Evolutionary conservation across 2,888 invertebrate genomes (phyloP).

Genomic region (Alsophila aescularia): DNA sequence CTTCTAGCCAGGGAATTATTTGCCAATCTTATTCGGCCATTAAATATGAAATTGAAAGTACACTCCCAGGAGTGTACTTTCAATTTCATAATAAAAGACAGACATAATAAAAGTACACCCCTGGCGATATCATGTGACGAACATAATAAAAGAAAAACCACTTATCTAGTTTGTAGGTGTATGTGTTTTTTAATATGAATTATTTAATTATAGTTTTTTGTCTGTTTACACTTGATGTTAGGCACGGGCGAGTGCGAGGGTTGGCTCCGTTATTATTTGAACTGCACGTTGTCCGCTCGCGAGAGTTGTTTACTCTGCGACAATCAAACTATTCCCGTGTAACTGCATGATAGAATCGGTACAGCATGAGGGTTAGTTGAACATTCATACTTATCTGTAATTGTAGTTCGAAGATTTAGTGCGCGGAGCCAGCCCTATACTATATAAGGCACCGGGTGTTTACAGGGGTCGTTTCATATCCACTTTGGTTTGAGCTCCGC

Average conservation of each 20-base stretch:
- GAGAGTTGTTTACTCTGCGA: constrained; percentile 12
- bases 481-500: constrained; percentile 36
- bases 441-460: constrained; percentile 70
- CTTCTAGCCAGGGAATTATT: not conserved
- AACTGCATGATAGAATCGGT: not conserved
- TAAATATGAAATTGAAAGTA: constrained; percentile 6
- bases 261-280: constrained; percentile 21
- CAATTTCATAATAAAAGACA: no score
- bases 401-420: constrained; percentile 9
- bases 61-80: no score
- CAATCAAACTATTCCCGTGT: not conserved
- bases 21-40: constrained; percentile 4
- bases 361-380: not conserved
- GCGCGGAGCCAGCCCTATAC: constrained; percentile 30
- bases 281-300: constrained; percentile 6
- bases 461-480: constrained; percentile 63
- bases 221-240: constrained; percentile 65
- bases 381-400: not conserved
- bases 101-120: constrained; percentile 23
- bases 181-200: constrained; percentile 74
- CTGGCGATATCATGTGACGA: constrained; percentile 16
- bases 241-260: constrained; percentile 57
- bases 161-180: constrained; percentile 78
- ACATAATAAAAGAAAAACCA: constrained; percentile 57
- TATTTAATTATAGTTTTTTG: constrained; percentile 71